phyloP scores from a whole-genome alignment of 2,797 vertebrate genomes.

The Crypturellus tataupa region DNA sequence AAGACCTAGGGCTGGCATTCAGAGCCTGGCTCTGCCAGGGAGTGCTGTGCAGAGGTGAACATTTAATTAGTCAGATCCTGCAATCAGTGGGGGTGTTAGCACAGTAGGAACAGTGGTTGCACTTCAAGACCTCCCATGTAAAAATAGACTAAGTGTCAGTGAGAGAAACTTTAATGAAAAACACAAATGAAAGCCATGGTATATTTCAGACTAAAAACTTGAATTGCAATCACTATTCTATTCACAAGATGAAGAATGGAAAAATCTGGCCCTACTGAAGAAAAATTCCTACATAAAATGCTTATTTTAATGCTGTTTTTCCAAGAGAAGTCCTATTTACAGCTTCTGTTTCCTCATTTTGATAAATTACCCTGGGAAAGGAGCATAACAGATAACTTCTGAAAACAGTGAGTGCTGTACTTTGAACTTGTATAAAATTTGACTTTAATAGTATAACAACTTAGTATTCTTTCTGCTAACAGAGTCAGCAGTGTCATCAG shows the following conservation, averaged over 20 bases:
- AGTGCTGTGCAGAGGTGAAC: not conserved
- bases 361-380: conserved; percentile 17
- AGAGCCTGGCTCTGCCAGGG: not conserved
- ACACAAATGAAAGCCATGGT: not conserved
- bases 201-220: not conserved
- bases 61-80: conserved; percentile 33
- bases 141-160: not conserved
- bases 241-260: not conserved
- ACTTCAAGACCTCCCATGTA: conserved; percentile 18
- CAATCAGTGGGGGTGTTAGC: not conserved
- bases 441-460: not conserved
- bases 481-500: not conserved
- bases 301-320: not conserved
- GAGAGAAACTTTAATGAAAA: not conserved
- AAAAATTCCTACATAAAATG: not conserved
- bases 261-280: conserved; percentile 5
- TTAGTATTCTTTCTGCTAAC: not conserved
- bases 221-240: not conserved
- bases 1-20: not conserved
- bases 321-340: conserved; percentile 29
- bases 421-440: conserved; percentile 29
- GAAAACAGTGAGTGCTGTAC: not conserved
- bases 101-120: not conserved
- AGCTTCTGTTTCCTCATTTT: conserved; percentile 30
- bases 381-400: not conserved